Percentiles rank a stretch among this genome's conserved stretches.
Evolutionary conservation across 2,113 vertebrate species (phyloP).

Genomic region (Erinaceus europaeus): DNA sequence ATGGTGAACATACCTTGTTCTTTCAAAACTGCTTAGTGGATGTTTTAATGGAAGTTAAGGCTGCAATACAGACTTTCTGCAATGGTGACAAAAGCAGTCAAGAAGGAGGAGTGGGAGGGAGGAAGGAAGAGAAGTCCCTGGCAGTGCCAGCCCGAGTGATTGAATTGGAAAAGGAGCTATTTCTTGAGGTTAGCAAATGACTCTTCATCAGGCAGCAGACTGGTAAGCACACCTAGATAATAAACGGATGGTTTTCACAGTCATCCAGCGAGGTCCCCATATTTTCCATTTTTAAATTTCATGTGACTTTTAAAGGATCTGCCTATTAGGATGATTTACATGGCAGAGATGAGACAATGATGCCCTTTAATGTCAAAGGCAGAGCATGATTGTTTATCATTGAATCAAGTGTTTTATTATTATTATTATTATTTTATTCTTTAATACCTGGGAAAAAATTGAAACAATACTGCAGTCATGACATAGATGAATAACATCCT

Average conservation of each 20-base stretch:
- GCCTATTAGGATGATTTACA: slow-evolving; percentile 80
- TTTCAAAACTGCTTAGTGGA: slow-evolving; percentile 63
- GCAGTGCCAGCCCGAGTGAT: slow-evolving; percentile 69
- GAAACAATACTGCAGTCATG: slow-evolving; percentile 44
- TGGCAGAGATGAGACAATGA: slow-evolving; percentile 67
- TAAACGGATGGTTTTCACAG: slow-evolving; percentile 81
- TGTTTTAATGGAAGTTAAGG: slow-evolving; percentile 65
- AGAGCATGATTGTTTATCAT: slow-evolving; percentile 79
- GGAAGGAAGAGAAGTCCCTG: slow-evolving; percentile 41
- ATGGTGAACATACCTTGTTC: slow-evolving; percentile 68
- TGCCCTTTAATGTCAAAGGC: slow-evolving; percentile 78
- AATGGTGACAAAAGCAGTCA: slow-evolving; percentile 70
- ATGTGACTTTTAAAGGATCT: slow-evolving; percentile 81
- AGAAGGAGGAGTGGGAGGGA: fast-evolving
- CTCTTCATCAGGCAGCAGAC: slow-evolving; percentile 80
- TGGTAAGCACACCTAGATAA: slow-evolving; percentile 83
- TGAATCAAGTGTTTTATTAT: slow-evolving; percentile 57
- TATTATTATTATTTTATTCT: not conserved
- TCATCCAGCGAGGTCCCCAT: slow-evolving; percentile 75
- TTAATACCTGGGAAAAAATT: slow-evolving; percentile 31
- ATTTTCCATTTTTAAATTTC: slow-evolving; percentile 82
- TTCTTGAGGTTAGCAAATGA: slow-evolving; percentile 79
- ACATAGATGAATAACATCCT: not conserved
- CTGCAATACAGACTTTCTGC: slow-evolving; percentile 71
- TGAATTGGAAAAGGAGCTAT: slow-evolving; percentile 78